Base-by-base conservation (phyloP, 1,140 invertebrate genomes). In the Nylanderia fulva region DNA sequence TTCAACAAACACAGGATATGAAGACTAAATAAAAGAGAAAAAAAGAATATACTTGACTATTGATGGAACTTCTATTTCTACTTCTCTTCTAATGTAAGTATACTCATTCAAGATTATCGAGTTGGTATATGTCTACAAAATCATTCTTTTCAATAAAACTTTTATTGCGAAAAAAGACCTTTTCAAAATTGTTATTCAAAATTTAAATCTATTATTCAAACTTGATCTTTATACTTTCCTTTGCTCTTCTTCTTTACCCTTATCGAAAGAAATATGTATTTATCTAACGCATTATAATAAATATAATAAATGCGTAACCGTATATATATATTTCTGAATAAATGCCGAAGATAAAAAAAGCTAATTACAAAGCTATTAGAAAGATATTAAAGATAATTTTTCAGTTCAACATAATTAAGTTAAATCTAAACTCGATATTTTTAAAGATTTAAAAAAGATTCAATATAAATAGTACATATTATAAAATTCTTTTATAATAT, bases 111-210 rank as follows among this genome's bases (percentile, higher is more conserved):
- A 48, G 8, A 6, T 18, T 48, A n/a, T 29, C 42, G 24, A 48
- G 5, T 71, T 8, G n/a, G 4, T 15, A 7, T 29, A 3, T 13
- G 7, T 42, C 24, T n/a, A 27, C 15, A 9, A 68, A 7, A 7
- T 6, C 2, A 52, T 4, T 33, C 27, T 52, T 72, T 72, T 72
- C 69, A 72, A 72, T 33, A 52, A 71, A 72, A 54, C 11, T 54
- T 72, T 72, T 72, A n/a, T n/a, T 71, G n/a, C 2, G 1, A 72
- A 72, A 29, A 72, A 52, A 54, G 11, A 33, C 52, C 4, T 66
- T 66, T 6, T 72, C 21, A 18, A 52, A 72, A 52, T 52, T 72
- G n/a, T 33, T 6, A 52, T 33, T 29, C 45, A 54, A 72, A 54
- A 71, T 2, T 52, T 27, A 2, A 45, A 0, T 33, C 4, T 45